Base-by-base conservation (phyloP, 2,113 vertebrate genomes). In the Pelmatolapia mariae region DNA sequence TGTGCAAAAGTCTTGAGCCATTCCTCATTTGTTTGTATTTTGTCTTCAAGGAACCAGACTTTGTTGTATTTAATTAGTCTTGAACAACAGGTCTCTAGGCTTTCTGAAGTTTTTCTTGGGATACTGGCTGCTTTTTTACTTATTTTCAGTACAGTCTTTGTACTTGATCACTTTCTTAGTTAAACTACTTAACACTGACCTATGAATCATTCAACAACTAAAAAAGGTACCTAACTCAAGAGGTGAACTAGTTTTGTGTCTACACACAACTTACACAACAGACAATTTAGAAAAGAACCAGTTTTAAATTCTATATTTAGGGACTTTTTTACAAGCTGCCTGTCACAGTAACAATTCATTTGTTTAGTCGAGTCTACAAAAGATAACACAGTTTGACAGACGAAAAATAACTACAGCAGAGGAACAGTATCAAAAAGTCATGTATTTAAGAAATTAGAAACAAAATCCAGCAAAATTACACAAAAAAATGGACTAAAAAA, bases 381-480 rank as follows among this genome's bases (percentile, higher is more conserved):
- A 18, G 15, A 12, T 29, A 47, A 76, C 24, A 29, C 40, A 76
- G 40, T 3, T 76, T 76, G 68, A 47, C 40, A 76, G 40, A 8
- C 0, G 0, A 16, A 76, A 47, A 29, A 76, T 19, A 47, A 38
- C 31, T 36, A 47, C 15, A 29, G 0, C 24, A 76, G 24, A 76
- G 15, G 6, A 76, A 47, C 68, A 47, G 40, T 76, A 73, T 0
- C 40, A 29, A 16, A 10, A 29, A 47, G 66, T 29, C 15, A 11
- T 15, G 9, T 76, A 45, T 29, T 47, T 76, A 47, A 47, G 15
- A 47, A 29, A 29, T 76, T 38, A 1, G 18, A 0, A 2, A 1
- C 0, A 12, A 3, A 45, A 10, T 73, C 40, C 68, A 71, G 0
- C n/a, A 71, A 71, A 71, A 71, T 1, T 24, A 76, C 24, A 29